These are phyloP conservation scores for Microplitis mediator DNA, from an alignment of 1,140 invertebrate genomes.

Conservation along the genomic window DNA sequence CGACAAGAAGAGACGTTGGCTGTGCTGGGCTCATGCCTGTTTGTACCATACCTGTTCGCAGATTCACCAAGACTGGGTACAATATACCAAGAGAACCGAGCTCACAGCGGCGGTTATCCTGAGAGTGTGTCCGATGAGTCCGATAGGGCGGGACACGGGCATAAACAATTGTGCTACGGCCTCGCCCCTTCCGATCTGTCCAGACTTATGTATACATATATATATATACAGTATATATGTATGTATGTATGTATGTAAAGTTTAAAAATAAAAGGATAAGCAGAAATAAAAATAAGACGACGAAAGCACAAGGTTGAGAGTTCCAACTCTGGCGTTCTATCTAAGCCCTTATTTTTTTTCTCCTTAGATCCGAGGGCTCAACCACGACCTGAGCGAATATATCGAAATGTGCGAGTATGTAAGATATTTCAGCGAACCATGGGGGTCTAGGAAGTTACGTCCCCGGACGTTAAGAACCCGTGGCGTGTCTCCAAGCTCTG, in stretches of 20 bases:
- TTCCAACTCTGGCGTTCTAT: too few relatives aligned
- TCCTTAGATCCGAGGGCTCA: background rate
- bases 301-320: background rate
- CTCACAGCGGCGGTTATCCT: constrained; percentile 32
- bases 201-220: background rate
- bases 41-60: constrained; percentile 27
- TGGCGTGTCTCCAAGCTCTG: background rate
- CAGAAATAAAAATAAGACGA: background rate
- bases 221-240: background rate
- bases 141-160: constrained; percentile 59
- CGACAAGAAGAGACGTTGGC: too few relatives aligned
- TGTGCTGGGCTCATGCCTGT: background rate
- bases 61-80: constrained; percentile 24
- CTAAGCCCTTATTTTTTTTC: too few relatives aligned
- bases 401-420: constrained; percentile 42
- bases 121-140: constrained; percentile 53
- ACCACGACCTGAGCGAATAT: constrained; percentile 31
- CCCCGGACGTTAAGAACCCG: background rate
- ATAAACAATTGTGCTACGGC: constrained; percentile 60
- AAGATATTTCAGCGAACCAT: constrained; percentile 47
- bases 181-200: constrained; percentile 54
- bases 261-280: background rate
- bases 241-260: background rate
- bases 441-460: constrained; percentile 35
- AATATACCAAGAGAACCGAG: background rate